Conservation (phyloP, 2,888 invertebrate genomes). For the Cerastoderma edule region DNA sequence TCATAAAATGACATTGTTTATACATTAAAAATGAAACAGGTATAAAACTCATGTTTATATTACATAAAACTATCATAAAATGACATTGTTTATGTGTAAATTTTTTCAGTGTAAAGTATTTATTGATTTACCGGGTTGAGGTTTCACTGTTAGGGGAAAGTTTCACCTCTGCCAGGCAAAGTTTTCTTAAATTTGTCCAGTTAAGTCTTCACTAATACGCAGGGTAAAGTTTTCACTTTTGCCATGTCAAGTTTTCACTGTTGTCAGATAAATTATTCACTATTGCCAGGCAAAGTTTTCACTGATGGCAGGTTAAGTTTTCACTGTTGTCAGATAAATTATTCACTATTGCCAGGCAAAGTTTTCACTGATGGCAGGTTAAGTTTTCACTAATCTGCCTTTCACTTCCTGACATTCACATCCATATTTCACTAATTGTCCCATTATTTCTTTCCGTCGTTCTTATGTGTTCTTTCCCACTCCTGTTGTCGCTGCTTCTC, state of each 20-base stretch:
- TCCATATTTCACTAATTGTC: background rate
- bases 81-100: no score
- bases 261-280: background rate
- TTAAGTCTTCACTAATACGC: background rate
- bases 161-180: no score
- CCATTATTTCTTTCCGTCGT: constrained; percentile 17
- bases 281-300: background rate
- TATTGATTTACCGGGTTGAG: no score
- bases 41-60: no score
- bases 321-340: background rate
- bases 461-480: constrained; percentile 75
- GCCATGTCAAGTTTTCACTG: background rate
- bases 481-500: constrained; percentile 76
- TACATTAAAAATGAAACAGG: no score
- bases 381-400: background rate
- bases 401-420: background rate
- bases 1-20: no score
- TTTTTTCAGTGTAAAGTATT: no score
- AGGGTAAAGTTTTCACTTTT: background rate
- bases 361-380: background rate
- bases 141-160: no score
- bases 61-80: no score
- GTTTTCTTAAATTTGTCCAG: background rate
- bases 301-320: background rate
- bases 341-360: background rate